These are phyloP conservation scores for Asarcornis scutulata DNA, from an alignment of 2,113 vertebrate genomes.

Conservation along the genomic window DNA sequence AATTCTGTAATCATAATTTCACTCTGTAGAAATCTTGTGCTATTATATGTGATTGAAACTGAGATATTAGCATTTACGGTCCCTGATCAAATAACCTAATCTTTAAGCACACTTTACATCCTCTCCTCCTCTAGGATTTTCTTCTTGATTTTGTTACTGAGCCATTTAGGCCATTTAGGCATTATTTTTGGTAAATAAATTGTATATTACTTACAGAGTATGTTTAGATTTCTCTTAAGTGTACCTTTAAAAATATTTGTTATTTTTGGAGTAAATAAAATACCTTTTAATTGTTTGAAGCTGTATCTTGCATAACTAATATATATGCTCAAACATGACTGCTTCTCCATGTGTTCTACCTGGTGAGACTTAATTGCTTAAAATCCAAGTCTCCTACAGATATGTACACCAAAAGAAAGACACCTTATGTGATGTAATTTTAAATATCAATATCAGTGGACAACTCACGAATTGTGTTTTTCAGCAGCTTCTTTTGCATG, in stretches of 20 bases:
- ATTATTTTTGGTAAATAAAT: neutral
- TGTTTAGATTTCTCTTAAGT: neutral
- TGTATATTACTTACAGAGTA: neutral
- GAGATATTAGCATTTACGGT: neutral
- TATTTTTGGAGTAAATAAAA: neutral
- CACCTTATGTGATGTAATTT: neutral
- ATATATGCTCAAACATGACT: neutral
- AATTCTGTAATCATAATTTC: neutral
- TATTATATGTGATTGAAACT: neutral
- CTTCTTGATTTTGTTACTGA: neutral
- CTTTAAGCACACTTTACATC: neutral
- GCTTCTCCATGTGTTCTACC: neutral
- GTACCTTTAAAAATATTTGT: neutral
- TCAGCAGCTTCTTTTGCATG: neutral
- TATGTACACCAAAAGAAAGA: neutral
- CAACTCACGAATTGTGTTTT: neutral
- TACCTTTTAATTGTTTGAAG: neutral
- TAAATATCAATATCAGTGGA: neutral
- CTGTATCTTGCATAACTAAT: neutral
- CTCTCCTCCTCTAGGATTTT: neutral
- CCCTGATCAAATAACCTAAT: neutral
- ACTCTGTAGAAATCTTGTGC: neutral
- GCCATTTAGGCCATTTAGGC: neutral
- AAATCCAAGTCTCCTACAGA: neutral
- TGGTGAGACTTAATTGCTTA: neutral